Evolutionary conservation across 2,113 vertebrate genomes (phyloP).

Genomic region (Chiloscyllium plagiosum): DNA sequence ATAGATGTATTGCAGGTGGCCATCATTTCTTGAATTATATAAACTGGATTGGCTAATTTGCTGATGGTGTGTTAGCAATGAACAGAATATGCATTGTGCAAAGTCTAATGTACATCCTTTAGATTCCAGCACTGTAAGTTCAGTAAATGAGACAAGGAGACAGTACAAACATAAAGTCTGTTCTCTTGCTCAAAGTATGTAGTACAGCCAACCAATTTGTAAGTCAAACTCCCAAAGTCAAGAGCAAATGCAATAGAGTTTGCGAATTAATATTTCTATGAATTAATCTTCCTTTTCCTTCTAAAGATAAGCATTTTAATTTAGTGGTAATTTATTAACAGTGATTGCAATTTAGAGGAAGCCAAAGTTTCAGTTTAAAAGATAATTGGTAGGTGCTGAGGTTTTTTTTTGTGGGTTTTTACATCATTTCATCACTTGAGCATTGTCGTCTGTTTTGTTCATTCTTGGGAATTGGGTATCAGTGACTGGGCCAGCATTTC

Average conservation of each 20-base stretch:
- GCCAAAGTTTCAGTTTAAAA: not conserved
- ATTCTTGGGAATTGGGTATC: too few species aligned
- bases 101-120: not conserved
- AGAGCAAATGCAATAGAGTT: constrained; percentile 1
- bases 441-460: not conserved
- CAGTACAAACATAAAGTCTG: not conserved
- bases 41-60: not conserved
- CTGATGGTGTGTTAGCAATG: not conserved
- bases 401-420: not conserved
- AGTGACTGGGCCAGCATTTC: too few species aligned
- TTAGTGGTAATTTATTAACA: not conserved
- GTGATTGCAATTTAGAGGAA: not conserved
- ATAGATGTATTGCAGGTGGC: not conserved
- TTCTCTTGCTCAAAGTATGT: not conserved
- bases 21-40: not conserved
- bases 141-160: not conserved
- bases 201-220: not conserved
- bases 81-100: not conserved
- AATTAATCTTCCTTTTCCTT: not conserved
- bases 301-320: not conserved
- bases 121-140: not conserved
- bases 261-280: not conserved
- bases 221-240: not conserved
- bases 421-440: not conserved
- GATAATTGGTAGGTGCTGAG: not conserved